Evolutionary conservation across 2,797 vertebrate species (phyloP).

Genomic region (Xiphophorus birchmanni): DNA sequence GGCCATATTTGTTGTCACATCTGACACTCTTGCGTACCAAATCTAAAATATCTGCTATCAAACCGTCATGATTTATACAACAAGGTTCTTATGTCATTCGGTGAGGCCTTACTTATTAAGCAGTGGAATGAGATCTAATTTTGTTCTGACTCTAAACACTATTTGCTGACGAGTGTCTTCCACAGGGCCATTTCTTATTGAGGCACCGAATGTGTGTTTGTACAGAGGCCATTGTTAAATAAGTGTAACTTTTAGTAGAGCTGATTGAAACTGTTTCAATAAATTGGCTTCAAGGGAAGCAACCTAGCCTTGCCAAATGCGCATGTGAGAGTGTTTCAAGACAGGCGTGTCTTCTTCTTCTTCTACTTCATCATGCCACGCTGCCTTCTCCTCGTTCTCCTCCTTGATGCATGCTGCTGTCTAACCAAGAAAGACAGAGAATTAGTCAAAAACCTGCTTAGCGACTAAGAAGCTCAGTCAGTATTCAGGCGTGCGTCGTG

Average conservation of each 20-base stretch:
- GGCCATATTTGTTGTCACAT: too few relatives aligned
- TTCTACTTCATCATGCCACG: conserved; percentile 25
- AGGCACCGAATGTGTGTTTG: conserved; percentile 5
- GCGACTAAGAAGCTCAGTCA: conserved; percentile 4
- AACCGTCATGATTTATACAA: too few relatives aligned
- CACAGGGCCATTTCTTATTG: conserved; percentile 23
- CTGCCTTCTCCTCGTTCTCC: conserved; percentile 32
- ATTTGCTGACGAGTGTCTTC: conserved; percentile 5
- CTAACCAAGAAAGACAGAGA: conserved; percentile 28
- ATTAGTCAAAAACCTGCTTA: conserved; percentile 15
- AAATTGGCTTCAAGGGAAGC: conserved; percentile 60
- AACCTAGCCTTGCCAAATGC: conserved; percentile 25
- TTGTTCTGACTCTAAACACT: neutral
- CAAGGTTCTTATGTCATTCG: too few relatives aligned
- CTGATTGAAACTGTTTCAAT: conserved; percentile 50
- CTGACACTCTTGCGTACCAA: too few relatives aligned
- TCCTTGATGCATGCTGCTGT: conserved; percentile 18
- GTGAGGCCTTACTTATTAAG: too few relatives aligned
- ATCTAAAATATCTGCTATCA: too few relatives aligned
- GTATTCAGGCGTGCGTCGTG: neutral
- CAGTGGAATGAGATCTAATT: neutral
- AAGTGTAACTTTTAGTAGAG: conserved; percentile 60
- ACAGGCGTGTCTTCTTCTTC: conserved; percentile 21
- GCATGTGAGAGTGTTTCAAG: conserved; percentile 25
- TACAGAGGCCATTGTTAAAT: conserved; percentile 46